Evolutionary conservation across 2,113 vertebrate genomes (phyloP).

Genomic region (Atractosteus spatula): DNA sequence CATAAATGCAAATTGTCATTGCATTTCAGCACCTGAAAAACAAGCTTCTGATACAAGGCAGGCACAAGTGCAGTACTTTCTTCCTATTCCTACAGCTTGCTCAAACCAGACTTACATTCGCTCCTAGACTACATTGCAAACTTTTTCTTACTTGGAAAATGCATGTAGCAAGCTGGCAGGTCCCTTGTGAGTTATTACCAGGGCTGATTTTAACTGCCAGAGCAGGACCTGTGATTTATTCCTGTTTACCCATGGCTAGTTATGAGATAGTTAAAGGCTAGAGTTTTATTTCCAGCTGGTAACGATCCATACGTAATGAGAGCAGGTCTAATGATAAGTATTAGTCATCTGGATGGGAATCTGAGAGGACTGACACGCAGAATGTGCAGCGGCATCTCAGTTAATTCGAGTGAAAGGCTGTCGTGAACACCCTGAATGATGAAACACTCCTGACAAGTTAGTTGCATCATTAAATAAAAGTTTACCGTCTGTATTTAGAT

Average conservation of each 20-base stretch:
- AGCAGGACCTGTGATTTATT: constrained; percentile 18
- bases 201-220: constrained; percentile 5
- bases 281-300: constrained; percentile 8
- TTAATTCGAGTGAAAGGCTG: neutral
- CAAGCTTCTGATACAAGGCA: too few species aligned
- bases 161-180: neutral
- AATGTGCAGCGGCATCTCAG: neutral
- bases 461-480: constrained; percentile 11
- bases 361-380: neutral
- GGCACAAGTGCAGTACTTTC: too few species aligned
- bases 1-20: too few species aligned
- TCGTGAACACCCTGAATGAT: neutral
- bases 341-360: constrained; percentile 7
- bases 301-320: constrained; percentile 20
- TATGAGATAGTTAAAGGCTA: constrained; percentile 23
- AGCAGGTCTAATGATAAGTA: constrained; percentile 16
- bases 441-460: constrained; percentile 13
- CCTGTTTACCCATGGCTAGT: constrained; percentile 25
- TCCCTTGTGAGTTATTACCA: constrained; percentile 4
- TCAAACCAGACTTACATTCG: too few species aligned
- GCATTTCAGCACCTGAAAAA: too few species aligned
- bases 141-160: neutral
- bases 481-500: neutral
- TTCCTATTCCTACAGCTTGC: too few species aligned
- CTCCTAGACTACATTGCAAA: too few species aligned